Evolutionary conservation across 1,140 invertebrate genomes (phyloP).

Genomic region (Trachymyrmex septentrionalis): DNA sequence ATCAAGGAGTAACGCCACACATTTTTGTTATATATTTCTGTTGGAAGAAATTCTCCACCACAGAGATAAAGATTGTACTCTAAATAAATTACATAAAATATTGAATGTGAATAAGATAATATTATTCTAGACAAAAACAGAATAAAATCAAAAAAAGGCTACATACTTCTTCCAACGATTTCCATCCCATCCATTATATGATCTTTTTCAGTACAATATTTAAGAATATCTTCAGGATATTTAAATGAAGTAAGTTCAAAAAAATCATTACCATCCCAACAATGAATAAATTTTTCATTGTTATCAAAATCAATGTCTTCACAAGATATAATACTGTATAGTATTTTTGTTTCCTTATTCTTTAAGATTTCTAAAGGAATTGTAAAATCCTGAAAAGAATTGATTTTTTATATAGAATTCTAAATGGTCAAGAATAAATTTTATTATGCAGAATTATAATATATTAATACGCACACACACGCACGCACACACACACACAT

Average conservation of each 20-base stretch:
- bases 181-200: conserved; percentile 67
- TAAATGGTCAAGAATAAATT: too few relatives aligned
- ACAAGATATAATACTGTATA: conserved; percentile 45
- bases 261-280: conserved; percentile 68
- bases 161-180: conserved; percentile 73
- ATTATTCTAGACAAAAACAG: background rate
- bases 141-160: background rate
- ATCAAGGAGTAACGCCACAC: conserved; percentile 77
- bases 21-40: conserved; percentile 68
- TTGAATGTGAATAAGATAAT: background rate
- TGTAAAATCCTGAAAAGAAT: background rate
- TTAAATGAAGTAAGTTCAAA: conserved; percentile 64
- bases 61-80: conserved; percentile 75
- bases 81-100: conserved; percentile 48
- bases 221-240: conserved; percentile 18
- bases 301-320: background rate
- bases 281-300: conserved; percentile 58
- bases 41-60: conserved; percentile 69
- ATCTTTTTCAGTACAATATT: conserved; percentile 6
- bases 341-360: background rate
- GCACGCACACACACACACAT: too few relatives aligned
- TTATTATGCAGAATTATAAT: too few relatives aligned
- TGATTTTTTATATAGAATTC: too few relatives aligned
- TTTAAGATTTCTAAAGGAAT: background rate
- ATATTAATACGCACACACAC: too few relatives aligned